Conservation (phyloP, 2,888 invertebrate genomes). For the Aleiodes alternator region DNA sequence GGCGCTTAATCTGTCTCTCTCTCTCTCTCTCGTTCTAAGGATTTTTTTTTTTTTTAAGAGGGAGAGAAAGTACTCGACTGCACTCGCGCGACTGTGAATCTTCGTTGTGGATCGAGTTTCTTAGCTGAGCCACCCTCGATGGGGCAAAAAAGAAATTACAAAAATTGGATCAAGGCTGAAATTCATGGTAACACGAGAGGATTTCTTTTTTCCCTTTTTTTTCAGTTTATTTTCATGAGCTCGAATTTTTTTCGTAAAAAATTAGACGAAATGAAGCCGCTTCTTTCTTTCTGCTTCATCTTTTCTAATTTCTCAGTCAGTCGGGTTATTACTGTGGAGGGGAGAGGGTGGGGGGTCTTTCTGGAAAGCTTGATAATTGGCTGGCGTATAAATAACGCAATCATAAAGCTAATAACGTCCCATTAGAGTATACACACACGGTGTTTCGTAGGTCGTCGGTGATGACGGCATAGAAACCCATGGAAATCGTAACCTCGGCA, state of each 20-base stretch:
- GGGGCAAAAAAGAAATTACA: constrained; percentile 3
- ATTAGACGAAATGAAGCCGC: not conserved
- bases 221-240: not conserved
- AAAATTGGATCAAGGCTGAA: constrained; percentile 38
- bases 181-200: constrained; percentile 10
- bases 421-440: constrained; percentile 56
- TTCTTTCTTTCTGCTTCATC: not conserved
- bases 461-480: constrained; percentile 31
- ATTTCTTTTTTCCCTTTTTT: not conserved
- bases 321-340: constrained; percentile 46
- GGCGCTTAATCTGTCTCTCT: not conserved
- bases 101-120: constrained; percentile 25
- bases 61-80: not conserved
- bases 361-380: constrained; percentile 62
- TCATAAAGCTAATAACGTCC: constrained; percentile 67
- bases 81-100: constrained; percentile 12
- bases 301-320: not conserved
- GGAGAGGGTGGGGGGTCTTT: constrained; percentile 8
- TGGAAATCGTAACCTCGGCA: constrained; percentile 31
- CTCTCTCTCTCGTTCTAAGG: constrained; percentile 12
- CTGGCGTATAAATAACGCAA: constrained; percentile 63
- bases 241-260: not conserved
- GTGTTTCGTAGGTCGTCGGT: constrained; percentile 16
- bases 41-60: constrained; percentile 13
- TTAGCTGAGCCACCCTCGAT: constrained; percentile 23